phyloP scores from a whole-genome alignment of 2,797 vertebrate genomes.

The Allobates femoralis region DNA sequence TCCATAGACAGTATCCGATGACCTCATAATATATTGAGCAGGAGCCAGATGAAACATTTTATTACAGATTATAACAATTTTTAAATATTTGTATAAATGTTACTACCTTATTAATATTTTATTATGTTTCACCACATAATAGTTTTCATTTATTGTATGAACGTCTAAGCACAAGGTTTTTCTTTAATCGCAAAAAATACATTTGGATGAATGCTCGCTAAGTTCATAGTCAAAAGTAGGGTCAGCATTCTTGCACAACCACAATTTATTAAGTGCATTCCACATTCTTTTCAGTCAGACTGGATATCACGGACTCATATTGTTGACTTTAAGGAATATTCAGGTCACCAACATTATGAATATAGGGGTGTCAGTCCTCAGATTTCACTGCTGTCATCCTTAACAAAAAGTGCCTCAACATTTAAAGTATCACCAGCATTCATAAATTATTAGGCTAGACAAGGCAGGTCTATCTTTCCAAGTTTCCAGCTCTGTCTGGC shows the following conservation, averaged over 20 bases:
- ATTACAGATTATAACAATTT: not conserved
- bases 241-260: not conserved
- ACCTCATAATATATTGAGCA: not conserved
- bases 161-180: not conserved
- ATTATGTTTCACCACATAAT: not conserved
- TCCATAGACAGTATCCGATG: conserved; percentile 17
- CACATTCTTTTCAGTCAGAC: not conserved
- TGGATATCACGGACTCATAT: not conserved
- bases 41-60: not conserved
- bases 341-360: not conserved
- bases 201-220: not conserved
- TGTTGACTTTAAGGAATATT: not conserved
- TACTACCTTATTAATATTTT: not conserved
- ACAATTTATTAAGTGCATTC: not conserved
- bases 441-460: not conserved
- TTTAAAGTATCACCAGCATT: not conserved
- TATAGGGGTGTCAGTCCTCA: not conserved
- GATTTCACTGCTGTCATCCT: not conserved
- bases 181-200: not conserved
- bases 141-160: not conserved
- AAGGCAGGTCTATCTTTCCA: too few species aligned
- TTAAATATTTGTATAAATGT: not conserved
- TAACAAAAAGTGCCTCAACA: not conserved
- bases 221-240: not conserved
- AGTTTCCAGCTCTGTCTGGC: too few species aligned